Conservation (phyloP, 1,140 invertebrate species). For the Lucilia sericata region DNA sequence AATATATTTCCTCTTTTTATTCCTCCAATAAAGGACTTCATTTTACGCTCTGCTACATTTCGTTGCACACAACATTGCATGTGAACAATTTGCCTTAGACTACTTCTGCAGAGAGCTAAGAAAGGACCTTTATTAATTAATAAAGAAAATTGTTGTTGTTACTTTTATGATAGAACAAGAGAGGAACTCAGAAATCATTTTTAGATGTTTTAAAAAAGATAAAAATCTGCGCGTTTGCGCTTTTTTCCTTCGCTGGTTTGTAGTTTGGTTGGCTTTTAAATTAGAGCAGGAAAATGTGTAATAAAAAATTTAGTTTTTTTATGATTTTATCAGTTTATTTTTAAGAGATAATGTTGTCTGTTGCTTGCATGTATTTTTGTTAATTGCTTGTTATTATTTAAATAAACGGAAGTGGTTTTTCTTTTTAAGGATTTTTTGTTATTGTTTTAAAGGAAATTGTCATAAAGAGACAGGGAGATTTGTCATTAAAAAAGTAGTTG, state of each 20-base stretch:
- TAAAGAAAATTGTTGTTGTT: not conserved
- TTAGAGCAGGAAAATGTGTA: not conserved
- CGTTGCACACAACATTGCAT: constrained; percentile 39
- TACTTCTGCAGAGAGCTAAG: not conserved
- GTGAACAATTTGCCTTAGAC: not conserved
- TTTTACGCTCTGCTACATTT: constrained; percentile 24
- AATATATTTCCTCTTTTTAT: not conserved
- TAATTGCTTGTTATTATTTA: not conserved
- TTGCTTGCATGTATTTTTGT: not conserved
- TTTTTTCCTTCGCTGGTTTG: not conserved
- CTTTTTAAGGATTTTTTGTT: not conserved
- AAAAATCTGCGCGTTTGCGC: constrained; percentile 34
- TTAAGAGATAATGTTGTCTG: not conserved
- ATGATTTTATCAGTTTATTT: not conserved
- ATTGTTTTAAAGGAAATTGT: not conserved
- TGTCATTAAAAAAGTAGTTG: not conserved
- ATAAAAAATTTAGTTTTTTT: not conserved
- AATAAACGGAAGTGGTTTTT: constrained; percentile 7
- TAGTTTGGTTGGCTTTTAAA: constrained; percentile 9
- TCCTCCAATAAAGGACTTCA: not conserved
- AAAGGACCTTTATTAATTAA: not conserved
- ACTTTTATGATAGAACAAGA: not conserved
- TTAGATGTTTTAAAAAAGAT: not conserved
- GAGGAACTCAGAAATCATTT: not conserved
- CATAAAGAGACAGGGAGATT: not conserved